phyloP scores from a whole-genome alignment of 92 coral and sea anemone species.

The Nematostella vectensis region DNA sequence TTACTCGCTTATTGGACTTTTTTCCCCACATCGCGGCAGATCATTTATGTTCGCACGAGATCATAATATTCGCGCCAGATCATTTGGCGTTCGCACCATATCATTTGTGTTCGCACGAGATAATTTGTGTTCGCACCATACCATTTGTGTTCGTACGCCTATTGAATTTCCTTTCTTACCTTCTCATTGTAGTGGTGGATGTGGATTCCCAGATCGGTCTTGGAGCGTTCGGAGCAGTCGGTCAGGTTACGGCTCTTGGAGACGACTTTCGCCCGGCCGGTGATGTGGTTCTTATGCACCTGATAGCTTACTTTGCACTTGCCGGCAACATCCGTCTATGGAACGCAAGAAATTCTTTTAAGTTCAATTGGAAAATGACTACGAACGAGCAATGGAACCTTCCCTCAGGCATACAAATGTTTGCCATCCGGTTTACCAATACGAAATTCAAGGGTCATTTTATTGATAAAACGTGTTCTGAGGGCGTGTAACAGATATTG shows the following conservation, averaged over 20 bases:
- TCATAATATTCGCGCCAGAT: too few relatives aligned
- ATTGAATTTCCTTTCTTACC: too few relatives aligned
- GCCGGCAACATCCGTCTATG: slow-evolving; percentile 81
- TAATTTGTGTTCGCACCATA: too few relatives aligned
- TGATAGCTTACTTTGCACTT: slow-evolving; percentile 61
- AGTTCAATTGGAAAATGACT: not conserved
- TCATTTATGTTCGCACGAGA: too few relatives aligned
- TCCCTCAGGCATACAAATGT: not conserved
- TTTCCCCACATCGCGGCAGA: too few relatives aligned
- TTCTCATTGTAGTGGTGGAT: slow-evolving; percentile 55
- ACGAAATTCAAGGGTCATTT: too few relatives aligned
- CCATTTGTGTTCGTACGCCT: too few relatives aligned
- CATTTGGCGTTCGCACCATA: too few relatives aligned
- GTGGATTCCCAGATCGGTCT: slow-evolving; percentile 84
- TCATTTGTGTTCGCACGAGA: too few relatives aligned
- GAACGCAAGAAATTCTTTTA: not conserved
- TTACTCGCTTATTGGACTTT: too few relatives aligned
- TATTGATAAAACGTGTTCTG: too few relatives aligned
- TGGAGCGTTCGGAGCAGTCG: slow-evolving; percentile 67
- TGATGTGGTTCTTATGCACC: slow-evolving; percentile 54
- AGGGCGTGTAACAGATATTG: too few relatives aligned
- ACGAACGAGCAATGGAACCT: not conserved
- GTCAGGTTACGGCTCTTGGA: slow-evolving; percentile 68
- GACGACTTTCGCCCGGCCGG: slow-evolving; percentile 51
- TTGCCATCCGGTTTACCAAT: not conserved